These are phyloP conservation scores for Styela clava DNA, from an alignment of 23 tunicate species.

Conservation along the genomic window DNA sequence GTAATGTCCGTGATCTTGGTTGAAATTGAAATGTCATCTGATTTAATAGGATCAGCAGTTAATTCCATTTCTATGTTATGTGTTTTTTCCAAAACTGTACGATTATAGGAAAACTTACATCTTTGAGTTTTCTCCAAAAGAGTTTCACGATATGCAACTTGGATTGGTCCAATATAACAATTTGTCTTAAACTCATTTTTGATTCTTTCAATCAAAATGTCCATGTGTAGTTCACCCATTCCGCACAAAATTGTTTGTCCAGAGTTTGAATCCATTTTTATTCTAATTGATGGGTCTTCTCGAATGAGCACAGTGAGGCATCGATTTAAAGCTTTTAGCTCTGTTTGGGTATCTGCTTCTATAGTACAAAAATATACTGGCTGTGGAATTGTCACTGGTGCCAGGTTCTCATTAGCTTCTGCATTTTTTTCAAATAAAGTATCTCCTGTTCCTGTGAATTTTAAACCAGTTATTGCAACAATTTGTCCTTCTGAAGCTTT, in stretches of 20 bases:
- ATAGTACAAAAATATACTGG: conserved; percentile 81
- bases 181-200: conserved; percentile 67
- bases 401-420: conserved; percentile 8
- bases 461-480: conserved; percentile 56
- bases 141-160: conserved; percentile 78
- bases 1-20: background rate
- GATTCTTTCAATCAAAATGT: conserved; percentile 59
- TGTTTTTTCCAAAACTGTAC: background rate
- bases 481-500: conserved; percentile 51
- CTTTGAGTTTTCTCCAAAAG: conserved; percentile 23
- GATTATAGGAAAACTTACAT: background rate
- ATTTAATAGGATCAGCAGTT: conserved; percentile 66
- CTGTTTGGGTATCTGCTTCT: conserved; percentile 43
- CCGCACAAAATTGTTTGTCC: conserved; percentile 78
- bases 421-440: conserved; percentile 25
- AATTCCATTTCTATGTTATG: conserved; percentile 40
- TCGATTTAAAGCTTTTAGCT: conserved; percentile 51
- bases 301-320: conserved; percentile 45
- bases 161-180: conserved; percentile 65
- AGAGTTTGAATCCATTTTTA: conserved; percentile 23
- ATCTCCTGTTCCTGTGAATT: conserved; percentile 76
- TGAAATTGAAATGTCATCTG: conserved; percentile 20
- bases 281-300: conserved; percentile 82
- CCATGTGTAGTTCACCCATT: conserved; percentile 97
- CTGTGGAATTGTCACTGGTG: conserved; percentile 70